Evolutionary conservation across 2,113 vertebrate species (phyloP).

Genomic region (Gymnorhina tibicen): DNA sequence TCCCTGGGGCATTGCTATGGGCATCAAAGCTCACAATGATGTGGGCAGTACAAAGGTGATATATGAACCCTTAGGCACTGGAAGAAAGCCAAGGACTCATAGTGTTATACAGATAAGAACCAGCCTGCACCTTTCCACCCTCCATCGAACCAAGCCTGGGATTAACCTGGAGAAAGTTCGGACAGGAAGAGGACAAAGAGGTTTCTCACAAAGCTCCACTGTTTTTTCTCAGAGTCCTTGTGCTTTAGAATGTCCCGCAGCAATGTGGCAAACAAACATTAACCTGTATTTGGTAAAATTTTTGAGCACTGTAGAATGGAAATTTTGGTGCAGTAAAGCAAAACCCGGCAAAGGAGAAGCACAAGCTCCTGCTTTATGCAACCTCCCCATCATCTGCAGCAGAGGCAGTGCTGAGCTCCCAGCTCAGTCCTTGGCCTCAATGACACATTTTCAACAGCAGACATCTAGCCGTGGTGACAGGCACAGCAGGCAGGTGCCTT

Average conservation of each 20-base stretch:
- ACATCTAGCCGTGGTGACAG: background rate
- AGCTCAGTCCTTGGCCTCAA: background rate
- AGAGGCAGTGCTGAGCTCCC: background rate
- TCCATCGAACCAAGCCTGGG: background rate
- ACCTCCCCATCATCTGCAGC: background rate
- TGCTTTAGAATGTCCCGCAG: background rate
- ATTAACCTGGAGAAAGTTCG: background rate
- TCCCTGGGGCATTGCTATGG: background rate
- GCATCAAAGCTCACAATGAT: background rate
- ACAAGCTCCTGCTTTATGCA: background rate
- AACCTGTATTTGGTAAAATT: background rate
- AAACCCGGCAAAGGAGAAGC: background rate
- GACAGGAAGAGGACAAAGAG: background rate
- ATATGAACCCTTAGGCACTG: fast-evolving
- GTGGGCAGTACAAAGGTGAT: background rate
- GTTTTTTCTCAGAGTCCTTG: background rate
- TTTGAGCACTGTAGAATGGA: background rate
- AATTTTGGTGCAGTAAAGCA: background rate
- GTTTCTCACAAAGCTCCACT: background rate
- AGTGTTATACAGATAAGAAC: background rate
- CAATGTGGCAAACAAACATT: background rate
- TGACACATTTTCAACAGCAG: background rate
- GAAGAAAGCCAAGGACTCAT: background rate
- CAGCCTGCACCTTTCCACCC: background rate
- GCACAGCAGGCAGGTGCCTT: background rate